Base-by-base conservation (phyloP, 2,888 invertebrate genomes). In the Epicampocera succincta region DNA sequence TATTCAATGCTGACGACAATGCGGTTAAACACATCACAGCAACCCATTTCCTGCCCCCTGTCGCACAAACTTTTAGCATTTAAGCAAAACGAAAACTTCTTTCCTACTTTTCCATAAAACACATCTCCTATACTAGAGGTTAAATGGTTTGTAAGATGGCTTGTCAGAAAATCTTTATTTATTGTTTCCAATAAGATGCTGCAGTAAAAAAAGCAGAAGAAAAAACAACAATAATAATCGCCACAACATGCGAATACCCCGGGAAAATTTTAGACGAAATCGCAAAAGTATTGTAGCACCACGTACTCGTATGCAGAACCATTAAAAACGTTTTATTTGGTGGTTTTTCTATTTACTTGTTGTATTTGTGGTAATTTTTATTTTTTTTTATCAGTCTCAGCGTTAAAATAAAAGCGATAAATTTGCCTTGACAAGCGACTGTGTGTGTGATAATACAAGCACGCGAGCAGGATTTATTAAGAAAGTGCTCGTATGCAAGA, bases 341-440 rank as follows among this genome's bases (percentile, higher is more conserved):
- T 72, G 63, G 56, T 84, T 72, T 68, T 69, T 33, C 65, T 72
- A 50, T 63, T 33, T 74, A 61, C 60, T 54, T 54, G 19, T 52
- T 56, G 4, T 80, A 79, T 78, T 68, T 60, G 72, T 72, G 75
- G 61, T 33, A 74, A 33, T 68, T 83, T 83, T 76, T 76, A 50
- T 66, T 75, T 60, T 80, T 66, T 75, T 60, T 80, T 85, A 77
- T 79, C 78, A 79, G 83, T 85, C 83, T 81, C 83, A n/a, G 82
- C 84, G 87, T 85, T 87, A 82, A 88, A 88, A 87, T 88, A 88
- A 88, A 88, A 88, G 86, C 88, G 85, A 88, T 88, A 88, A 88
- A 88, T 88, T 88, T 76, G 52, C 71, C 78, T 74, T 81, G 79
- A 77, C 78, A 83, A 50, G 69, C 71, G 54, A 66, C 65, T 79